Conservation (phyloP, 2,888 invertebrate genomes). For the Microplitis manilae region DNA sequence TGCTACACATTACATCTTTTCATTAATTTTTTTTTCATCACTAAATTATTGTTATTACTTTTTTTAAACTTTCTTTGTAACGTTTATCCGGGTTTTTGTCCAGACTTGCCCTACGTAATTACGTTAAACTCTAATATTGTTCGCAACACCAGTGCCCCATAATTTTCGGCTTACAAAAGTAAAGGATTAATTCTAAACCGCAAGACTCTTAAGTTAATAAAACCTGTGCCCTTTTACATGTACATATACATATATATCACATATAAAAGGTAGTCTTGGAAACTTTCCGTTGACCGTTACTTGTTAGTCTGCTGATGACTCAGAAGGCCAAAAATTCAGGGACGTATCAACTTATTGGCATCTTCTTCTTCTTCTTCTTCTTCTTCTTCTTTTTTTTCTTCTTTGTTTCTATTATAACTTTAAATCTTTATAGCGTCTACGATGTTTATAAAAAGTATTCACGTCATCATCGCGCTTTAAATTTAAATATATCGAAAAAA, state of each 20-base stretch:
- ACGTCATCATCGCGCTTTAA: not conserved
- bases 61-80: not conserved
- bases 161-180: constrained; percentile 49
- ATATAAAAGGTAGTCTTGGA: constrained; percentile 44
- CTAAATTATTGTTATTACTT: not conserved
- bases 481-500: not conserved
- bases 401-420: constrained; percentile 5
- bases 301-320: constrained; percentile 50
- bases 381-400: not conserved
- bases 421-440: not conserved
- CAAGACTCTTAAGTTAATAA: constrained; percentile 12
- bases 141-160: constrained; percentile 43
- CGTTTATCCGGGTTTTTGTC: constrained; percentile 4
- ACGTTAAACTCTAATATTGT: constrained; percentile 45
- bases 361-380: not conserved
- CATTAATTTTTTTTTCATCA: not conserved
- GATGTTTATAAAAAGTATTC: not conserved
- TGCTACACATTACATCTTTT: not conserved
- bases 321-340: constrained; percentile 52
- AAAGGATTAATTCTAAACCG: constrained; percentile 46
- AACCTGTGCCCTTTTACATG: not conserved
- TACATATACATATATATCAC: constrained; percentile 7
- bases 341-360: constrained; percentile 40
- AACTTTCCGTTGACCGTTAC: constrained; percentile 64
- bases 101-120: constrained; percentile 36